Evolutionary conservation across 2,888 invertebrate species (phyloP).

Genomic region (Philonicus albiceps): DNA sequence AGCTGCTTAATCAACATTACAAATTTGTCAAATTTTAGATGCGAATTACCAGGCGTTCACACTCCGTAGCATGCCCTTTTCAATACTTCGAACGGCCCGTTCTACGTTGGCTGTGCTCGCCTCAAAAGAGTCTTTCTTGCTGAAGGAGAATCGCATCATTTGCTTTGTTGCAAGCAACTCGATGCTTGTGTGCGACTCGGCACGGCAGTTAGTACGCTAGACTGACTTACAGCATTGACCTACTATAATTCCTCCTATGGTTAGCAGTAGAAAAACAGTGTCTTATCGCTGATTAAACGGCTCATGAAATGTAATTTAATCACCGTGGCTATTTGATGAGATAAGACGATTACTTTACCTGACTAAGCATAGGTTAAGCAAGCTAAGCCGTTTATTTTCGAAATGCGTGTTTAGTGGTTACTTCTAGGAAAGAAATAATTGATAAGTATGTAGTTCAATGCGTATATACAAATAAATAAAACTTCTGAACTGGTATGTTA

Average conservation of each 20-base stretch:
- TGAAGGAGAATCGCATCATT: background rate
- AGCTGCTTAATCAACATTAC: constrained; percentile 19
- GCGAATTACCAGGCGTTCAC: constrained; percentile 41
- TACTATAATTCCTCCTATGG: background rate
- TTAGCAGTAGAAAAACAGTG: background rate
- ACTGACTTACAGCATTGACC: background rate
- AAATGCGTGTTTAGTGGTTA: background rate
- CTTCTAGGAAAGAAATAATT: background rate
- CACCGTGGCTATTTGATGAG: background rate
- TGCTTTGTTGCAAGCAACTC: background rate
- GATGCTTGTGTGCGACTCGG: background rate
- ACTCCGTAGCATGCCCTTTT: background rate
- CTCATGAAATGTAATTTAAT: background rate
- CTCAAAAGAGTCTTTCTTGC: background rate
- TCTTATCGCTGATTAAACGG: background rate
- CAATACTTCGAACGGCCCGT: background rate
- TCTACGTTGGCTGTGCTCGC: background rate
- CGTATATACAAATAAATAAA: no score
- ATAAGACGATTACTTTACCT: background rate
- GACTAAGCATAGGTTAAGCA: background rate
- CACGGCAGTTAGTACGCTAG: background rate
- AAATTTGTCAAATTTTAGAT: constrained; percentile 47
- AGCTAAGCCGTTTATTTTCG: background rate
- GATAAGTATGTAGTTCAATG: background rate
- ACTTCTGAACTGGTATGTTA: no score